Base-by-base conservation (phyloP, 2,888 invertebrate genomes). In the Barypeithes pellucidus region DNA sequence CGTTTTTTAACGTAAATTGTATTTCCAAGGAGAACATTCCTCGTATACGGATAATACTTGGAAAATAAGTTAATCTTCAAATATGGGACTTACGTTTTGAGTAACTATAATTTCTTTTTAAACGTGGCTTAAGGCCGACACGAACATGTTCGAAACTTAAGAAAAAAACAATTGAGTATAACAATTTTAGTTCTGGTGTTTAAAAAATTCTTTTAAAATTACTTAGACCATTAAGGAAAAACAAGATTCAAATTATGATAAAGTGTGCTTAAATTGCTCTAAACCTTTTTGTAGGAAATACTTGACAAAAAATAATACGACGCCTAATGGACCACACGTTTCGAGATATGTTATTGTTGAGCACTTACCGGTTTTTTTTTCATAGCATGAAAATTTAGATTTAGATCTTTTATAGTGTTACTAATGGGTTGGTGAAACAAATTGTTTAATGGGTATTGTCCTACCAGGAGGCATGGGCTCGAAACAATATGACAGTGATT, bases 391-490 rank as follows among this genome's bases (percentile, higher is more conserved):
- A 22, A 50, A 50, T 50, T 22, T 9, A 50, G 50, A 50, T 50
- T 50, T 22, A 22, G n/a, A 50, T 50, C 50, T 50, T 22, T 20
- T 50, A 50, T 14, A 50, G 50, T 50, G 50, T 20, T n/a, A 50
- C 20, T 50, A 22, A 50, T 22, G 50, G 50, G 22, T 50, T 50
- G 11, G 50, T 50, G 22, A 50, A 22, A 50, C 50, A 50, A 50
- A 50, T 50, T 50, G 22, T 22, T 22, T 9, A 47, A 50, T 5
- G 43, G 16, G 16, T 43, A 43, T 50, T 50, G 50, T 50, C 50
- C 22, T 50, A 16, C 50, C 22, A 22, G 12, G 3, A 22, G 50
- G 12, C 50, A 50, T 50, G 11, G 22, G 22, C 12, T 5, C 12
- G 50, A 24, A 50, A 43, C 43, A 43, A 50, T 22, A 22, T 20